Base-by-base conservation (phyloP, 2,113 vertebrate genomes). In the Acinonyx jubatus region DNA sequence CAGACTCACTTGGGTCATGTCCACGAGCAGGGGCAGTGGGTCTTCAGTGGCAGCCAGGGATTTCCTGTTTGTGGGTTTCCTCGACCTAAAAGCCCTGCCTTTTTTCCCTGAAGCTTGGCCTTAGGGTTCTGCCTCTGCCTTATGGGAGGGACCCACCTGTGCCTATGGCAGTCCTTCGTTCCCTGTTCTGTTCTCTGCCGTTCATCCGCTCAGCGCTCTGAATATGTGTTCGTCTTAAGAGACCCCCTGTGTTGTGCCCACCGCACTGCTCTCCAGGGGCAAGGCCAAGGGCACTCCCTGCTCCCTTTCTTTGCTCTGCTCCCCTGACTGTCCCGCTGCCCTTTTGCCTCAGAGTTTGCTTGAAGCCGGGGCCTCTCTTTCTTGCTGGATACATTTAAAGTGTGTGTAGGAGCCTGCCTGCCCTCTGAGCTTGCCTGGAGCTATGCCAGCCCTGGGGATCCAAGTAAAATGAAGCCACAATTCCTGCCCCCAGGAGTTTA, bases 141-240 rank as follows among this genome's bases (percentile, higher is more conserved):
- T 23, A 18, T 31, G 29, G 14, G 61, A 74, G n/a, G 1, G 18
- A 8, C 6, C 7, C 4, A 0, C 10, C 55, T 1, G 19, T 38
- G 57, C 79, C 21, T 41, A 5, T 2, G 6, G 33, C 7, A 0
- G 3, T 57, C 9, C 21, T 63, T 4, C 4, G 1, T 3, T 25
- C 19, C 71, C 38, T 13, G 16, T 3, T 23, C 13, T 31, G 16
- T 12, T 36, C 50, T 55, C 29, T 66, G 27, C 57, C 12, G 13
- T 48, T 63, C 6, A 7, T 52, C 14, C 0, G 12, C 55, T 71
- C 16, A 10, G 3, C 10, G 38, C 10, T 50, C 36, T 55, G 33
- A 57, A 3, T 10, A 11, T 5, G 16, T 2, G 21, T 14, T 31
- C 6, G 4, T 48, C 66, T 48, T 15, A n/a, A 15, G 36, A 74